phyloP scores from a whole-genome alignment of 1,140 invertebrate species.

The Onthophagus taurus region DNA sequence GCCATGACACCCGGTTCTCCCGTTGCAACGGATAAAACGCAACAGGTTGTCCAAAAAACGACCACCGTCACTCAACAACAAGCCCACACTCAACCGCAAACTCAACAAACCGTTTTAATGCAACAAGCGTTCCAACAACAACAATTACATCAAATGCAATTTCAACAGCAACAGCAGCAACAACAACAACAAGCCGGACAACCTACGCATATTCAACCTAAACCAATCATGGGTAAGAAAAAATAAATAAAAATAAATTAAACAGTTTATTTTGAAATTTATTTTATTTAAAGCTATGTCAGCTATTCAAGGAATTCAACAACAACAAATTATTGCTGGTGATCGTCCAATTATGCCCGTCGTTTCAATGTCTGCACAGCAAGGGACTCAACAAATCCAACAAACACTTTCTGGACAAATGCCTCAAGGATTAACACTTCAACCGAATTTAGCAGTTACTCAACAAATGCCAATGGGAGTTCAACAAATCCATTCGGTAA shows the following conservation, averaged over 20 bases:
- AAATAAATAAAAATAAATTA: constrained; percentile 1
- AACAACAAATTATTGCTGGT: constrained; percentile 38
- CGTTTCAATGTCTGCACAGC: constrained; percentile 43
- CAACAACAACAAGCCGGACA: constrained; percentile 37
- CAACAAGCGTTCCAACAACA: constrained; percentile 37
- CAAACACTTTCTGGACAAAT: constrained; percentile 30
- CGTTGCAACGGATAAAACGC: constrained; percentile 37
- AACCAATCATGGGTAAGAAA: constrained; percentile 45
- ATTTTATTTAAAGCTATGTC: constrained; percentile 28
- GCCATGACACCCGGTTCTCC: constrained; percentile 38
- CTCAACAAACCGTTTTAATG: constrained; percentile 34
- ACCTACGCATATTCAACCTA: constrained; percentile 45
- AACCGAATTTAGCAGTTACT: constrained; percentile 35
- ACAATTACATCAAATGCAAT: constrained; percentile 38
- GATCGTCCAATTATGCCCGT: constrained; percentile 47
- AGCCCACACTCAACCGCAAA: constrained; percentile 36
- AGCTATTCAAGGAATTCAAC: constrained; percentile 38
- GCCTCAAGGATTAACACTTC: constrained; percentile 29
- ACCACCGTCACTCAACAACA: constrained; percentile 36
- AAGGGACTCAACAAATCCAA: constrained; percentile 37
- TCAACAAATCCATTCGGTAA: constrained; percentile 42
- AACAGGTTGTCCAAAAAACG: constrained; percentile 38
- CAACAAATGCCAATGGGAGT: constrained; percentile 39
- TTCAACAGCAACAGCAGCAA: constrained; percentile 38
- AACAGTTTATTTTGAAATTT: neutral